Evolutionary conservation across 2,888 invertebrate genomes (phyloP).

Genomic region (Drosophila subsilvestris): DNA sequence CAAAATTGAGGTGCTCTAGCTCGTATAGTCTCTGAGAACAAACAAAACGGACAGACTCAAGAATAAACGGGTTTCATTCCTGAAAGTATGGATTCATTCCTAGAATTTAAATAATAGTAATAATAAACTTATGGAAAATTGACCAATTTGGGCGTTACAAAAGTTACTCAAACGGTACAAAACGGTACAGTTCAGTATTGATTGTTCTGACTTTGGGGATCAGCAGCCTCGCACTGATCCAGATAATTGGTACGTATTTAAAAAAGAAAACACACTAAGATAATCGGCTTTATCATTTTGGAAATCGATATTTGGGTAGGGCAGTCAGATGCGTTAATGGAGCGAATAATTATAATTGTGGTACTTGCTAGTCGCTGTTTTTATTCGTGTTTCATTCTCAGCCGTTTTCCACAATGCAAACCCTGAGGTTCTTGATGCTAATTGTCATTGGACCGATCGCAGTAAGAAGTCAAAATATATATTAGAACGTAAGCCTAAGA

Average conservation of each 20-base stretch:
- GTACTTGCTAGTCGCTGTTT: background rate
- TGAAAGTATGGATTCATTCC: too few species aligned
- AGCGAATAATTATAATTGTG: background rate
- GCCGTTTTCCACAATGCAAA: conserved; percentile 20
- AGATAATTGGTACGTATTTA: background rate
- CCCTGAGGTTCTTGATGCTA: conserved; percentile 7
- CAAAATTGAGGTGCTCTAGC: too few species aligned
- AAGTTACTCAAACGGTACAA: too few species aligned
- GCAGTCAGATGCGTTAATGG: background rate
- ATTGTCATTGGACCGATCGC: conserved; percentile 15
- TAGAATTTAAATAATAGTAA: too few species aligned
- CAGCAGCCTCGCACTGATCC: background rate
- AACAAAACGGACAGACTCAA: too few species aligned
- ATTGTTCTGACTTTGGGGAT: background rate
- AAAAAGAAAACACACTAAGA: background rate
- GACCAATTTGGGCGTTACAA: too few species aligned
- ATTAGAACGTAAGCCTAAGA: background rate
- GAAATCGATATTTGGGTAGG: background rate
- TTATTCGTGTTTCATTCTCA: background rate
- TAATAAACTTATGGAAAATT: too few species aligned
- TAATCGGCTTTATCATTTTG: background rate
- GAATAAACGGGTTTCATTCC: too few species aligned
- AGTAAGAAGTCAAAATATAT: conserved; percentile 7
- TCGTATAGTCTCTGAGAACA: too few species aligned
- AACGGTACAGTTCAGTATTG: background rate